phyloP scores from a whole-genome alignment of 2,113 vertebrate species.

The Aptenodytes patagonicus region DNA sequence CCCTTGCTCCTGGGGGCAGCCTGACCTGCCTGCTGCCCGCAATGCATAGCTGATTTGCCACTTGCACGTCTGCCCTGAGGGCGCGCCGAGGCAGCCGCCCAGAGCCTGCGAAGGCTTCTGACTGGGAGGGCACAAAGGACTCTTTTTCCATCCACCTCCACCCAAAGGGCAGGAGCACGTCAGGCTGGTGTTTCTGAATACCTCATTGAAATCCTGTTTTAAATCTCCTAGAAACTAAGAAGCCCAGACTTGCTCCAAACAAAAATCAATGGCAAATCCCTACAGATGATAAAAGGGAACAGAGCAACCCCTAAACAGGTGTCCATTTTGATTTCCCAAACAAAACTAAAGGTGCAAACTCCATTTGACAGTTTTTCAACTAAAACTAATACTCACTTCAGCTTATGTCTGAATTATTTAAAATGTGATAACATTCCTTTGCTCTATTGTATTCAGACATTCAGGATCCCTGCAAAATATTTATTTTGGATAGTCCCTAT shows the following conservation, averaged over 20 bases:
- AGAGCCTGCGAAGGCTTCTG: not conserved
- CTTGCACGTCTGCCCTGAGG: not conserved
- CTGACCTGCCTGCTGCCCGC: not conserved
- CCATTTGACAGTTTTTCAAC: slow-evolving; percentile 33
- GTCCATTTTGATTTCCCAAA: slow-evolving; percentile 4
- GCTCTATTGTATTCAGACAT: slow-evolving; percentile 21
- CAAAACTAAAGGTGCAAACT: not conserved
- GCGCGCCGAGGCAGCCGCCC: not conserved
- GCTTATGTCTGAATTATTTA: slow-evolving; percentile 12
- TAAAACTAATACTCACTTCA: slow-evolving; percentile 10
- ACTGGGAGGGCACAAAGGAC: not conserved
- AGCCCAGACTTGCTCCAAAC: not conserved
- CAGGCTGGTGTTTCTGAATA: not conserved
- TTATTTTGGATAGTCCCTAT: slow-evolving; percentile 37
- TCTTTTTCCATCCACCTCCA: not conserved
- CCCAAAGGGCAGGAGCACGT: not conserved
- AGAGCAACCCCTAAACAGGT: not conserved
- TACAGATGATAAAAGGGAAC: not conserved
- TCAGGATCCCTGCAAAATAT: slow-evolving; percentile 44
- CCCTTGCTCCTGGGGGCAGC: not conserved
- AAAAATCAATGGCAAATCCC: not conserved
- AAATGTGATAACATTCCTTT: slow-evolving; percentile 22
- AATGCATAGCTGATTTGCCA: not conserved
- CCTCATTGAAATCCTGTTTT: not conserved
- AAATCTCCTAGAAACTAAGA: not conserved